Evolutionary conservation across 2,888 invertebrate genomes (phyloP).

Genomic region (Uloborus plumipes): DNA sequence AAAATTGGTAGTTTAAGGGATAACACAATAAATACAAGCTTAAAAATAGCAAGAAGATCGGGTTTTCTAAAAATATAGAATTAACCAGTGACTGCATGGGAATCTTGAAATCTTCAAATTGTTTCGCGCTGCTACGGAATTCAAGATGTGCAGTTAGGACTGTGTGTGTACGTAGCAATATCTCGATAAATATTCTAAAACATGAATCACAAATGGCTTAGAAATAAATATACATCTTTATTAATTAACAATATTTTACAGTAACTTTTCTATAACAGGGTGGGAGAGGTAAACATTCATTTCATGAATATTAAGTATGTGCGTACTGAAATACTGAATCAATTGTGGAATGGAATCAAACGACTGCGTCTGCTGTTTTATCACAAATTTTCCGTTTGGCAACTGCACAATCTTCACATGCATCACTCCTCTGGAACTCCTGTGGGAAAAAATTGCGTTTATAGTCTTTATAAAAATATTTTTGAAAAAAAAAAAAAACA

Average conservation of each 20-base stretch:
- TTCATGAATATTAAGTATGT: slow-evolving; percentile 54
- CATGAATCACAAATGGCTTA: neutral
- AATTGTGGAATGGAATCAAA: slow-evolving; percentile 55
- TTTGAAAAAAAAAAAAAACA: too few relatives aligned
- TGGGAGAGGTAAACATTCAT: slow-evolving; percentile 55
- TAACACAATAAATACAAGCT: too few relatives aligned
- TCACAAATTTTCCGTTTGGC: slow-evolving; percentile 51
- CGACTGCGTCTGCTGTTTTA: slow-evolving; percentile 48
- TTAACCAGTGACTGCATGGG: too few relatives aligned
- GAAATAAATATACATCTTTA: slow-evolving; percentile 60
- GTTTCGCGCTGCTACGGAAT: too few relatives aligned
- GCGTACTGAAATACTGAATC: slow-evolving; percentile 59
- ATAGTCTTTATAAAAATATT: too few relatives aligned
- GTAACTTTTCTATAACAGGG: slow-evolving; percentile 53
- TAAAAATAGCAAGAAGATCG: too few relatives aligned
- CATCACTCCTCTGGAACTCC: slow-evolving; percentile 57
- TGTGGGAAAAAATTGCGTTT: neutral
- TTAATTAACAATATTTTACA: slow-evolving; percentile 36
- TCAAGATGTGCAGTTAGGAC: too few relatives aligned
- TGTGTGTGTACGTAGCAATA: too few relatives aligned
- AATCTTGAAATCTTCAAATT: too few relatives aligned
- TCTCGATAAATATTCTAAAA: too few relatives aligned
- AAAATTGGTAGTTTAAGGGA: too few relatives aligned
- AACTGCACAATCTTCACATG: slow-evolving; percentile 50
- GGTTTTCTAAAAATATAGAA: too few relatives aligned